Evolutionary conservation across 2,113 vertebrate genomes (phyloP).

Genomic region (Rhea americana): DNA sequence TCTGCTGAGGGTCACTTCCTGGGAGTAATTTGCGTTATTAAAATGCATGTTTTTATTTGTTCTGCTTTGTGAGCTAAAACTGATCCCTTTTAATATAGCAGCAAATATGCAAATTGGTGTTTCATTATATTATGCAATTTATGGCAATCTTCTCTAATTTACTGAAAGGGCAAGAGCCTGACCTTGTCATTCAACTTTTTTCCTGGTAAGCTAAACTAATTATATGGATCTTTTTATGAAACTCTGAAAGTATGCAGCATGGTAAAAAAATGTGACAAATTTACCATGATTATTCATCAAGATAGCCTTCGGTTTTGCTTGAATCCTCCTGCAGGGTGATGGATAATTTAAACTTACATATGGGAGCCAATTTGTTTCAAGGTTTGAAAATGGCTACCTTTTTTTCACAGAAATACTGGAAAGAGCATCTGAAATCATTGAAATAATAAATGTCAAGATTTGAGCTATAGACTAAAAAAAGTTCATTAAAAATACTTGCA

Average conservation of each 20-base stretch:
- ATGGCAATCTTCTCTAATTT: constrained; percentile 97
- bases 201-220: constrained; percentile 87
- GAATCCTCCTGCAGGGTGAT: constrained; percentile 63
- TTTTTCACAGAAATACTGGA: constrained; percentile 37
- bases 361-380: constrained; percentile 61
- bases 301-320: constrained; percentile 69
- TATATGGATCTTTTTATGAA: constrained; percentile 84
- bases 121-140: constrained; percentile 96
- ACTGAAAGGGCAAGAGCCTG: constrained; percentile 92
- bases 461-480: constrained; percentile 34
- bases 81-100: constrained; percentile 99
- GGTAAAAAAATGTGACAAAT: constrained; percentile 80
- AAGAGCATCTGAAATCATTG: constrained; percentile 42
- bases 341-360: constrained; percentile 72
- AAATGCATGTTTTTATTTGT: constrained; percentile 97
- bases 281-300: constrained; percentile 78
- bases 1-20: constrained; percentile 94
- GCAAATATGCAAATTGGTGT: constrained; percentile 97
- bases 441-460: constrained; percentile 55
- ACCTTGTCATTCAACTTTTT: constrained; percentile 96
- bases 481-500: constrained; percentile 54
- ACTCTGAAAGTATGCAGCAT: constrained; percentile 77
- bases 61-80: constrained; percentile 91
- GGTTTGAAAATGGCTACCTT: constrained; percentile 43
- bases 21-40: constrained; percentile 99